These are phyloP conservation scores for Tamias sibiricus DNA, from an alignment of 2,113 vertebrate species.

Conservation along the genomic window DNA sequence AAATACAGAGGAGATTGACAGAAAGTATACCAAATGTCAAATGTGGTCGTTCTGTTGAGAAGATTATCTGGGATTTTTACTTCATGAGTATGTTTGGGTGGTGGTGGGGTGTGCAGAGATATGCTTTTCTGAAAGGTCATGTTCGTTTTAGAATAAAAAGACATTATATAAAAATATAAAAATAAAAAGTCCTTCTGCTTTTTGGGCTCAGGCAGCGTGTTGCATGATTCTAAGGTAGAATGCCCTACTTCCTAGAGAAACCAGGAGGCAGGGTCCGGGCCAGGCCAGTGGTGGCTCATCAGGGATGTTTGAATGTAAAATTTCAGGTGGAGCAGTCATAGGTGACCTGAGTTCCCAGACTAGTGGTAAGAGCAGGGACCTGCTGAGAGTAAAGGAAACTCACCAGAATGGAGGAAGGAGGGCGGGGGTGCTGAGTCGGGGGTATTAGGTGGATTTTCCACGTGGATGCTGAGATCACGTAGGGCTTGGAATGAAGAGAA, in stretches of 20 bases:
- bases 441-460: not conserved
- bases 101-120: not conserved
- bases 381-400: not conserved
- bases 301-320: not conserved
- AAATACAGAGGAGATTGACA: not conserved
- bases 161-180: no score
- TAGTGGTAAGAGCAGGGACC: no score
- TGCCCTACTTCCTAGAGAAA: not conserved
- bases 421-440: not conserved
- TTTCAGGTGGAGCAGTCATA: not conserved
- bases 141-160: constrained; percentile 28
- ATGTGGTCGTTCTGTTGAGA: not conserved
- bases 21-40: not conserved
- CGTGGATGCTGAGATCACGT: not conserved
- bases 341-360: not conserved
- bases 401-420: not conserved
- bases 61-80: not conserved
- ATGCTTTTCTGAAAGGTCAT: not conserved
- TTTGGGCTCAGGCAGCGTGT: not conserved
- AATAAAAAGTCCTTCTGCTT: not conserved
- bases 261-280: not conserved
- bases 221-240: not conserved
- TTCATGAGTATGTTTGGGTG: not conserved
- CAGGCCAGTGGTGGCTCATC: not conserved
- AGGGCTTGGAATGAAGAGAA: not conserved